These are phyloP conservation scores for Morinoia aosen DNA, from an alignment of 2,888 invertebrate species.

Conservation along the genomic window DNA sequence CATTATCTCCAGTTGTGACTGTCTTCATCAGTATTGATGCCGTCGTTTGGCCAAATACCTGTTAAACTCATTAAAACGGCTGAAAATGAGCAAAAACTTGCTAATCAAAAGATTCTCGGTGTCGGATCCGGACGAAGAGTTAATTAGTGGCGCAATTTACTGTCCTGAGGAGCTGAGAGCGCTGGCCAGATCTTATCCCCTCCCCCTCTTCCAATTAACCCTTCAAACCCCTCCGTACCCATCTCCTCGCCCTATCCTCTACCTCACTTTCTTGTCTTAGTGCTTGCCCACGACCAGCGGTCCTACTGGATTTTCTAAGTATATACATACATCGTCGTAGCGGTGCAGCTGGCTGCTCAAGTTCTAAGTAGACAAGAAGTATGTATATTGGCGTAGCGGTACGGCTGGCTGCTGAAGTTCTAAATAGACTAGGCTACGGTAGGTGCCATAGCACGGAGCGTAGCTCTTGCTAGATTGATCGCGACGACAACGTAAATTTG, in stretches of 20 bases:
- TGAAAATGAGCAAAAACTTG: slow-evolving; percentile 50
- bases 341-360: background rate
- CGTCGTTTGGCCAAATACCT: slow-evolving; percentile 41
- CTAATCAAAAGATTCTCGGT: slow-evolving; percentile 52
- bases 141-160: slow-evolving; percentile 47
- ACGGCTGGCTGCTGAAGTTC: background rate
- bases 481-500: no score
- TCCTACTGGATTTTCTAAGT: background rate
- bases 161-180: slow-evolving; percentile 10
- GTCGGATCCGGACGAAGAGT: slow-evolving; percentile 48
- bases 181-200: background rate
- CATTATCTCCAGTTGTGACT: slow-evolving; percentile 6
- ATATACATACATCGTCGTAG: background rate
- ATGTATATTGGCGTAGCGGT: background rate
- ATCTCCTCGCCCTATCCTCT: background rate
- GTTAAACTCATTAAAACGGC: slow-evolving; percentile 48
- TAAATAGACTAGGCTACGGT: no score
- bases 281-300: background rate
- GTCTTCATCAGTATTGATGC: slow-evolving; percentile 36
- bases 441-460: no score
- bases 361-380: background rate
- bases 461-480: no score
- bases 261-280: background rate
- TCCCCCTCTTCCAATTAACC: background rate
- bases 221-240: background rate